phyloP scores from a whole-genome alignment of 35 echinoderm and acorn worm genomes.

The Patiria miniata region DNA sequence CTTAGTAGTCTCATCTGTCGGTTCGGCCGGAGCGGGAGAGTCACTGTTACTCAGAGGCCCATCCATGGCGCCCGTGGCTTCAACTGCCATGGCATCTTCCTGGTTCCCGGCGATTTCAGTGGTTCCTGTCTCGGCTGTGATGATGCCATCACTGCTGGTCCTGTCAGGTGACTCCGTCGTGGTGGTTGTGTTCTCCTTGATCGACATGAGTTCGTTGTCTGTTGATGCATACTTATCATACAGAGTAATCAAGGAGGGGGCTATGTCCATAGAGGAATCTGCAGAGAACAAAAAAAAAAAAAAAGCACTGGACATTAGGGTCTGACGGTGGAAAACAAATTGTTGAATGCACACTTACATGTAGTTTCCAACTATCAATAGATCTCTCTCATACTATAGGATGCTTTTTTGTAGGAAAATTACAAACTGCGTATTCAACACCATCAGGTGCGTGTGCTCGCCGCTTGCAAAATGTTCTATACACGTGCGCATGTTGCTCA shows the following conservation, averaged over 20 bases:
- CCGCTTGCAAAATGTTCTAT: too few relatives aligned
- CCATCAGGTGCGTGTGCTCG: too few relatives aligned
- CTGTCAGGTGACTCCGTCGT: neutral
- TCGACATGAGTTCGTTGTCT: conserved; percentile 21
- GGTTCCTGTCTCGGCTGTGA: neutral
- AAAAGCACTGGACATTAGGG: conserved; percentile 1
- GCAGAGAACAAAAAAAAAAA: neutral
- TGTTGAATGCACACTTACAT: too few relatives aligned
- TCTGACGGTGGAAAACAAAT: too few relatives aligned
- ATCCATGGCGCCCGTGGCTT: neutral
- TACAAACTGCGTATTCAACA: too few relatives aligned
- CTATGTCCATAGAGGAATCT: conserved; percentile 83
- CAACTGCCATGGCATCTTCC: neutral
- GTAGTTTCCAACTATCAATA: too few relatives aligned
- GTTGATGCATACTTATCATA: conserved; percentile 57
- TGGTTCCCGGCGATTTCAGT: neutral
- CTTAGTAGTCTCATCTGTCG: neutral
- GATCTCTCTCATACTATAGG: too few relatives aligned
- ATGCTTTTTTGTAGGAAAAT: too few relatives aligned
- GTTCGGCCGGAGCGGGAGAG: neutral
- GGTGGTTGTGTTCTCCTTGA: neutral
- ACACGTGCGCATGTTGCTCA: too few relatives aligned
- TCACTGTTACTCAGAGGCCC: neutral
- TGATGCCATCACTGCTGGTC: neutral
- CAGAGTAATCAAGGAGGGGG: conserved; percentile 63